Base-by-base conservation (phyloP, 2,888 invertebrate species). In the Rotaria macrura region DNA sequence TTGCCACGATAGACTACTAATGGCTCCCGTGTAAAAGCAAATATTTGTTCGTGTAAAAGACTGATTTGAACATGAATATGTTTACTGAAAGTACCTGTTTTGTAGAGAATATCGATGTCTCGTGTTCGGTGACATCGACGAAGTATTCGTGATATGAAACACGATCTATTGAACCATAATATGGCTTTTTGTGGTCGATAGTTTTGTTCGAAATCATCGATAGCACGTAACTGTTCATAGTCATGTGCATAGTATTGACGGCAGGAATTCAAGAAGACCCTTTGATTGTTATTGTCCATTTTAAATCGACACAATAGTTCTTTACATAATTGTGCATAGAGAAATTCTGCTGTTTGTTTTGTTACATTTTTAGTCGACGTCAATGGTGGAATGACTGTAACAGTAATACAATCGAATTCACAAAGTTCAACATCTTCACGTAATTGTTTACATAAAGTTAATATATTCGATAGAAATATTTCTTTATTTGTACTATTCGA, bases 1-100 rank as follows among this genome's bases (percentile, higher is more conserved):
- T 65, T 65, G 3, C 65, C 65, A 20, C 65, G 65, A 65, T 65
- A 65, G 17, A 65, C 29, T 20, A 20, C 34, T 6, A 1, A 65
- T 2, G 49, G 17, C 1, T 4, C 34, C 34, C 25, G 1, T 34
- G 17, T 3, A 2, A 0, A 1, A 10, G 0, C 14, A 2, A 2
- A 2, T 6, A 3, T 12, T 34, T 65, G 34, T 0, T 65, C 34
- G 5, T 65, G 34, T 6, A 17, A 34, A 34, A 20, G 34, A 7
- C 1, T 20, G 0, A 65, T 3, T 65, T 65, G 65, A 20, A 17
- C 4, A 17, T 20, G 17, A 17, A 17, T 34, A 20, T 65, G 65
- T 34, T 65, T 65, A 2, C 17, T 12, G 3, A 65, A 14, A 34
- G 34, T 34, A 1, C 17, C 4, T 14, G 34, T 34, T 34, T 65